These are phyloP conservation scores for Acropora tenuis DNA, from an alignment of 64 coral and sea anemone genomes.

Conservation along the genomic window DNA sequence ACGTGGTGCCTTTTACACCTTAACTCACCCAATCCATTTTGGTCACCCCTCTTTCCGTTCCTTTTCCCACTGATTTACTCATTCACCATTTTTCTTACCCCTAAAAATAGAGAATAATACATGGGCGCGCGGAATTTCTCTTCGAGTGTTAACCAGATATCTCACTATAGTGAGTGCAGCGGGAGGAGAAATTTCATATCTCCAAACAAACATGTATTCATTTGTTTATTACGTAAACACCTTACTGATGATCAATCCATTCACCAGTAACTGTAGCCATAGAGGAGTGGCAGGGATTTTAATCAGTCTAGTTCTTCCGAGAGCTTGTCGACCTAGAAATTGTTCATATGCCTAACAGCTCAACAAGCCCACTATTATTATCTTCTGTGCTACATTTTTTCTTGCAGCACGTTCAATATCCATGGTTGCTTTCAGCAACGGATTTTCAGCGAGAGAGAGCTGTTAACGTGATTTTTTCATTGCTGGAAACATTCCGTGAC, in stretches of 20 bases:
- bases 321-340: background rate
- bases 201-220: too few relatives aligned
- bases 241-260: background rate
- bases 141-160: too few relatives aligned
- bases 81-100: too few relatives aligned
- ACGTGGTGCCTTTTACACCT: too few relatives aligned
- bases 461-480: constrained; percentile 31
- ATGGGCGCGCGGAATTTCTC: too few relatives aligned
- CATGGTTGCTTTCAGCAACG: constrained; percentile 73
- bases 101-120: too few relatives aligned
- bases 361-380: too few relatives aligned
- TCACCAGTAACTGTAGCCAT: background rate
- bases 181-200: too few relatives aligned
- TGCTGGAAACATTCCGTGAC: constrained; percentile 66
- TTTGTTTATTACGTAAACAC: too few relatives aligned
- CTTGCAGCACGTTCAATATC: constrained; percentile 75
- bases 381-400: background rate
- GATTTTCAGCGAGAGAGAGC: constrained; percentile 74
- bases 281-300: background rate
- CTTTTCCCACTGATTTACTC: background rate
- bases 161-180: too few relatives aligned
- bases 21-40: background rate
- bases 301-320: background rate
- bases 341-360: too few relatives aligned
- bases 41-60: background rate